Evolutionary conservation across 2,113 vertebrate genomes (phyloP), one percentile per base, ranked within the genome.

Genomic region (Pholis gunnellus): DNA sequence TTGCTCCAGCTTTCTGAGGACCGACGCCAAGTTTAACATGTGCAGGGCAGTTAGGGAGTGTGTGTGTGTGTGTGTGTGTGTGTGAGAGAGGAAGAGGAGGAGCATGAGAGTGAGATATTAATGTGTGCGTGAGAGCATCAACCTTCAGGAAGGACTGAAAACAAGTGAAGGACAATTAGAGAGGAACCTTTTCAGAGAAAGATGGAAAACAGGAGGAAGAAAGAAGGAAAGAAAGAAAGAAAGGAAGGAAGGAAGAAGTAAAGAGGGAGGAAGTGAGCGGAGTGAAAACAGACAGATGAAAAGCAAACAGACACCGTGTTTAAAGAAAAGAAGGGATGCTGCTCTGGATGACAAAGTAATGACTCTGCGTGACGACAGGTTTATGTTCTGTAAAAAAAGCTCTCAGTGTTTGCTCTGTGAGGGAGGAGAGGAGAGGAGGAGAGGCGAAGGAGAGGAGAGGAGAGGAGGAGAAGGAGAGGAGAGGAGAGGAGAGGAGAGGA

Each of bases 311-410:
- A 78, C 3, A 34, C 17, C 25, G 9, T 11, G 17, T 10, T 60
- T 36, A 13, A 54, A 61, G 27, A 52, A 25, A 29, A 36, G 9
- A 56, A 56, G 50, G 0, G 36, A 42, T 73, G 74, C 67, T 85
- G 79, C 74, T 73, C 54, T 56, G 83, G 87, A 91, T 85, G 75
- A 89, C 61, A 82, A 83, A 83, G 84, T 86, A 88, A 92, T 89
- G 87, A 87, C 76, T 11, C 70, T 3, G 64, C 25, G 56, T 82
- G 90, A 87, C 69, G 92, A 90, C 91, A 92, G 81, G 36, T 91
- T 92, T 87, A 92, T 81, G 81, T 56, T 78, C 65, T 64, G 74
- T 78, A 72, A 80, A 90, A 89, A 17, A 10, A 56, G 78, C 60
- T 66, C 71, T 83, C 75, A 34, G 75, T 20, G 85, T 57, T 46